phyloP scores from a whole-genome alignment of 2,113 vertebrate species.

The Poecile atricapillus region DNA sequence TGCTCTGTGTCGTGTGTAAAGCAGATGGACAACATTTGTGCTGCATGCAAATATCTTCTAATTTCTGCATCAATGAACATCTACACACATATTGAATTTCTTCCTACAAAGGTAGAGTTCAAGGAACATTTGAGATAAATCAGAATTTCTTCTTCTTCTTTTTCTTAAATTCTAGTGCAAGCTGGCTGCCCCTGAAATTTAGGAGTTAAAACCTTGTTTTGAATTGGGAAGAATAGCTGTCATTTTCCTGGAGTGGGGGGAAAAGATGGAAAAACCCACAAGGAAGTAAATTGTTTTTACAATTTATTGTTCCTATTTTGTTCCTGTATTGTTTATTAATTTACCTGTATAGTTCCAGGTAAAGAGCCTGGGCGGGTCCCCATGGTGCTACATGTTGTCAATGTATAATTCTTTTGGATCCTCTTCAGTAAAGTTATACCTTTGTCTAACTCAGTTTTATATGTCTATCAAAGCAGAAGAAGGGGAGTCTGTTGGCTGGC shows the following conservation, averaged over 20 bases:
- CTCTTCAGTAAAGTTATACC: neutral
- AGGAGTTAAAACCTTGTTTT: neutral
- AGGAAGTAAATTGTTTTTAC: neutral
- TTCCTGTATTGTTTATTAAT: too few relatives aligned
- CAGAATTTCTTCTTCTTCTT: neutral
- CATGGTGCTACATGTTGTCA: accelerated
- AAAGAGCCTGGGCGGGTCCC: neutral
- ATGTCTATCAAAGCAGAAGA: neutral
- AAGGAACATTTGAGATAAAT: neutral
- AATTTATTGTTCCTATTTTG: too few relatives aligned
- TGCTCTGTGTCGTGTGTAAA: neutral
- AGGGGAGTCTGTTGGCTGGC: neutral
- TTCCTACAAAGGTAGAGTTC: neutral
- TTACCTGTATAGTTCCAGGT: neutral
- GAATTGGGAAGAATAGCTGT: neutral
- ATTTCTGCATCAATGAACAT: neutral
- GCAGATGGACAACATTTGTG: neutral
- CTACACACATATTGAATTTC: neutral
- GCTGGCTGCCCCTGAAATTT: neutral
- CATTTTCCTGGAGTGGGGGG: neutral
- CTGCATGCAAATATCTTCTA: neutral
- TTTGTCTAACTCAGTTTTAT: neutral
- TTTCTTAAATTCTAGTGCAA: neutral
- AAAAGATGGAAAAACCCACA: neutral
- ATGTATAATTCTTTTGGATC: neutral